Percentiles rank a stretch among this genome's conserved stretches.
Conservation (phyloP, 2,113 vertebrate genomes). For the Saimiri boliviensis region DNA sequence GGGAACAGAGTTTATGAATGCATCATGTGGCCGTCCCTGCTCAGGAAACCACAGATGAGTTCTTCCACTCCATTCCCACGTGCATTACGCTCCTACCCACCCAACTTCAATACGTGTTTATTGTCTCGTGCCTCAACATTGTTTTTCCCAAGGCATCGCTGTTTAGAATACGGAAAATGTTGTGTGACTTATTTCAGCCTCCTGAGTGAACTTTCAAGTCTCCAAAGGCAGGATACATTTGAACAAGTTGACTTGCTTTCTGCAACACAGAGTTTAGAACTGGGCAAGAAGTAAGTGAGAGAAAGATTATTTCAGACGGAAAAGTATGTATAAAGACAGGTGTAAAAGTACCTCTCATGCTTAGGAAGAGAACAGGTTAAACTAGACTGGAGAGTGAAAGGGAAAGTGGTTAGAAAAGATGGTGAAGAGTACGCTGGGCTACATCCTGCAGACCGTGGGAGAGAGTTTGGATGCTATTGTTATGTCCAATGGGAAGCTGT, state of each 20-base stretch:
- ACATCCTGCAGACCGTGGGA: background rate
- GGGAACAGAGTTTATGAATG: background rate
- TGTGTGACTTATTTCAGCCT: background rate
- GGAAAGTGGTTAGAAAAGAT: background rate
- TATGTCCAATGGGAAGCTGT: background rate
- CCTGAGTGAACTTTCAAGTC: background rate
- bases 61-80: background rate
- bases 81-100: background rate
- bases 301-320: background rate
- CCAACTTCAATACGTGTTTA: background rate
- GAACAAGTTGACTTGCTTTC: slow-evolving; percentile 22
- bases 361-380: background rate
- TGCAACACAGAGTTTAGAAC: background rate
- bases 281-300: background rate
- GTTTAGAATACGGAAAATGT: background rate
- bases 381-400: background rate
- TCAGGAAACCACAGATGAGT: background rate
- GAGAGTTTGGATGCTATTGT: background rate
- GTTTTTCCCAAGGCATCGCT: background rate
- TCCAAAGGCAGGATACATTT: slow-evolving; percentile 10
- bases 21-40: background rate
- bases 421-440: background rate
- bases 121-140: background rate
- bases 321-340: background rate
- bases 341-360: background rate